These are phyloP conservation scores for Trichomalopsis sarcophagae DNA, from an alignment of 1,140 invertebrate species.

Conservation along the genomic window DNA sequence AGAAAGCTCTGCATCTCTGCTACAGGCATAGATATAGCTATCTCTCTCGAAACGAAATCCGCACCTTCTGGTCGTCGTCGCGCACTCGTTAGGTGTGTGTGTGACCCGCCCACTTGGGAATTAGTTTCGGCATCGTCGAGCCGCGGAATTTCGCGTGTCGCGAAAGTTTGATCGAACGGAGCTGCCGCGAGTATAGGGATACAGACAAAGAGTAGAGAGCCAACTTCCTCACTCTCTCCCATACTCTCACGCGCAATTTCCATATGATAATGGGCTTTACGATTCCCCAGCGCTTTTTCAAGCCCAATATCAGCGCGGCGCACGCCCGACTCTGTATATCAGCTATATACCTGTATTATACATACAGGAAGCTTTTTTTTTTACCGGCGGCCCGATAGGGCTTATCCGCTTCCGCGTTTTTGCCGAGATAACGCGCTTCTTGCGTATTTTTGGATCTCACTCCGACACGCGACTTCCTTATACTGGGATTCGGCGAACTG, in stretches of 20 bases:
- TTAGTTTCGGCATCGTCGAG: conserved; percentile 24
- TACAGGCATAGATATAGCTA: no score
- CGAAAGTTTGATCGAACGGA: conserved; percentile 42
- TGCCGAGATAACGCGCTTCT: no score
- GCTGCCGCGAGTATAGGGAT: not conserved
- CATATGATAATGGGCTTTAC: conserved; percentile 45
- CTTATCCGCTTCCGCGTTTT: not conserved
- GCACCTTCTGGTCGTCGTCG: not conserved
- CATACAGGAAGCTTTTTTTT: no score
- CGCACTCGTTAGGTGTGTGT: not conserved
- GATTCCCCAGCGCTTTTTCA: conserved; percentile 28
- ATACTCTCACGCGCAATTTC: conserved; percentile 14
- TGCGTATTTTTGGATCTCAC: no score
- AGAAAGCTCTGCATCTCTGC: conserved; percentile 14
- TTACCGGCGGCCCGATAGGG: no score
- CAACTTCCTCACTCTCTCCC: not conserved
- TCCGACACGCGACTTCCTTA: no score
- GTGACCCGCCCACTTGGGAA: conserved; percentile 30
- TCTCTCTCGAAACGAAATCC: not conserved
- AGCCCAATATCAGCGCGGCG: not conserved
- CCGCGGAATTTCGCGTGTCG: conserved; percentile 35
- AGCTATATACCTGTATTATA: no score
- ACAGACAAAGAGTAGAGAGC: not conserved
- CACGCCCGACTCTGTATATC: no score
- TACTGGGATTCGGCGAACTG: no score